Evolutionary conservation across 23 tunicate genomes (phyloP).

Genomic region (Styela plicata): DNA sequence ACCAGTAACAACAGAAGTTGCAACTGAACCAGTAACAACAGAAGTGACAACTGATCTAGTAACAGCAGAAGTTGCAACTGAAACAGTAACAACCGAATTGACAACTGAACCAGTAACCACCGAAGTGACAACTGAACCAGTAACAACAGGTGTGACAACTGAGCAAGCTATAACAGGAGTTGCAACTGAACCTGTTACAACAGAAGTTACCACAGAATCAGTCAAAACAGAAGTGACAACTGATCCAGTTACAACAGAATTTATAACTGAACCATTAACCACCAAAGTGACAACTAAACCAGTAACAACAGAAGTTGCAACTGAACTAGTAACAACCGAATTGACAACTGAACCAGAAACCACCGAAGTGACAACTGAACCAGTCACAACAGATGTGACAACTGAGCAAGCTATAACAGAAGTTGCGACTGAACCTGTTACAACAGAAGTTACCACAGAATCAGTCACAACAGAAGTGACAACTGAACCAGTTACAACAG

Average conservation of each 20-base stretch:
- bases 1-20: no score
- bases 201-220: background rate
- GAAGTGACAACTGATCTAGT: no score
- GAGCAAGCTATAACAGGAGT: no score
- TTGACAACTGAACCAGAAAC: background rate
- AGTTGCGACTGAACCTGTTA: background rate
- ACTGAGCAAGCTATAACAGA: background rate
- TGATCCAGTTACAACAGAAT: background rate
- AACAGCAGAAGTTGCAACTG: no score
- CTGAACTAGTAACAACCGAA: background rate
- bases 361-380: background rate
- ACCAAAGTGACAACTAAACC: background rate
- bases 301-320: background rate
- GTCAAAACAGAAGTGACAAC: background rate
- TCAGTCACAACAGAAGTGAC: background rate
- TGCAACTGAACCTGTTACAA: background rate
- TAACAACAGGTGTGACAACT: background rate
- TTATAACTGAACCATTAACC: background rate
- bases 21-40: no score
- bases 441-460: background rate
- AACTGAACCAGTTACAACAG: background rate
- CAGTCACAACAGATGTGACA: background rate
- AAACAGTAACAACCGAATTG: no score
- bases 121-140: no score
- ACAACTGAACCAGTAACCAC: no score